phyloP scores from a whole-genome alignment of 2,888 invertebrate genomes.

The Cosmorhoe ocellata region DNA sequence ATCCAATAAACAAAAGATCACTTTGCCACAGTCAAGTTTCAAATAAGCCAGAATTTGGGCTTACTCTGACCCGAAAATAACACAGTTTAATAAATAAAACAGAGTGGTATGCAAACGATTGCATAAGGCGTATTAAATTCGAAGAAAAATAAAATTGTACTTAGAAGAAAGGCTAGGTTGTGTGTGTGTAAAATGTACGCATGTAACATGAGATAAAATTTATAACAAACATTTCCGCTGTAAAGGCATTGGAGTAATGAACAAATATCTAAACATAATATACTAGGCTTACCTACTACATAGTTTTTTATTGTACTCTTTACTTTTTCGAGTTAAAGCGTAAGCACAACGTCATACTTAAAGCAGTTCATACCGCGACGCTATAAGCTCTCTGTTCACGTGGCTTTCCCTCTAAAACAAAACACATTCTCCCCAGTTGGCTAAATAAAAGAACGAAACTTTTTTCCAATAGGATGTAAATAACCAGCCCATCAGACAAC shows the following conservation, averaged over 20 bases:
- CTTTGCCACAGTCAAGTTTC: constrained; percentile 28
- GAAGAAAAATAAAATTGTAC: too few species aligned
- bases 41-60: constrained; percentile 34
- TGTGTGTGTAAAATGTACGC: too few species aligned
- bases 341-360: not conserved
- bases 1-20: constrained; percentile 22
- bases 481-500: constrained; percentile 62
- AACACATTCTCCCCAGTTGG: constrained; percentile 43
- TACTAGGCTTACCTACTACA: too few species aligned
- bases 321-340: too few species aligned
- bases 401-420: constrained; percentile 27
- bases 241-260: too few species aligned
- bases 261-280: too few species aligned
- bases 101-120: constrained; percentile 4
- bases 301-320: too few species aligned
- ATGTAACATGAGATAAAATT: too few species aligned
- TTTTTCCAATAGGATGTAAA: constrained; percentile 63
- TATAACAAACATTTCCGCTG: too few species aligned
- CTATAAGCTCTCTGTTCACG: not conserved
- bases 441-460: constrained; percentile 52
- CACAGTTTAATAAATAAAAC: constrained; percentile 39
- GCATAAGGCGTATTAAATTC: too few species aligned
- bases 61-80: constrained; percentile 37
- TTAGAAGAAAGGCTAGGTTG: too few species aligned
- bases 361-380: constrained; percentile 1